Conservation (phyloP, 1,140 invertebrate species). For the Heliconius eleuchia region DNA sequence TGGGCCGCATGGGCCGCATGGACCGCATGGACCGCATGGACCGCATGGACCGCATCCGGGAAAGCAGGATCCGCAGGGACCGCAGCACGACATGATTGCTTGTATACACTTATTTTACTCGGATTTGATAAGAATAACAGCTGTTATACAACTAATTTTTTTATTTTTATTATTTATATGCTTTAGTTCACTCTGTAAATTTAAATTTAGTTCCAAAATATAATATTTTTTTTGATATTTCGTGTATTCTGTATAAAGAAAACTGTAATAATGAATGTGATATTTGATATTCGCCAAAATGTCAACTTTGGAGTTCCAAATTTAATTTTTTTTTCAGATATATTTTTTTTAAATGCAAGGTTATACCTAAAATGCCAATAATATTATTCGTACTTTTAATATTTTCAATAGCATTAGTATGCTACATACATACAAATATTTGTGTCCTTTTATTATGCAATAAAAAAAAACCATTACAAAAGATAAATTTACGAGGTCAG, state of each 20-base stretch:
- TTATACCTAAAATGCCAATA: not conserved
- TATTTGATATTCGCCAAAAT: not conserved
- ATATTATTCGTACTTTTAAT: not conserved
- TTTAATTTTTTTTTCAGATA: not conserved
- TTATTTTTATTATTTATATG: not conserved
- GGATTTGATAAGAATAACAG: not conserved
- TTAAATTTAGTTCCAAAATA: not conserved
- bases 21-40: constrained; percentile 34
- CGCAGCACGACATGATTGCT: constrained; percentile 43
- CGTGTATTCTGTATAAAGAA: not conserved
- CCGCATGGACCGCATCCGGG: constrained; percentile 28
- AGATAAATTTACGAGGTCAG: too few species aligned
- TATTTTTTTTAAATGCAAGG: not conserved
- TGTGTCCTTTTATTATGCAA: too few species aligned
- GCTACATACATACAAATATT: too few species aligned
- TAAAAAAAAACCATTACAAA: too few species aligned
- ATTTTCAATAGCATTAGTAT: too few species aligned
- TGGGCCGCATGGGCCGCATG: constrained; percentile 29
- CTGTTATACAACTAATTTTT: constrained; percentile 8
- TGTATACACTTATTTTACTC: not conserved
- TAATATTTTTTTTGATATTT: not conserved
- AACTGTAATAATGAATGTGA: not conserved
- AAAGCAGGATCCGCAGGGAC: constrained; percentile 40
- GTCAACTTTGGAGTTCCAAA: not conserved
- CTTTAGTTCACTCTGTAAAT: not conserved